These are phyloP conservation scores for Onthophagus sagittarius DNA, from an alignment of 2,888 invertebrate genomes.

Conservation along the genomic window DNA sequence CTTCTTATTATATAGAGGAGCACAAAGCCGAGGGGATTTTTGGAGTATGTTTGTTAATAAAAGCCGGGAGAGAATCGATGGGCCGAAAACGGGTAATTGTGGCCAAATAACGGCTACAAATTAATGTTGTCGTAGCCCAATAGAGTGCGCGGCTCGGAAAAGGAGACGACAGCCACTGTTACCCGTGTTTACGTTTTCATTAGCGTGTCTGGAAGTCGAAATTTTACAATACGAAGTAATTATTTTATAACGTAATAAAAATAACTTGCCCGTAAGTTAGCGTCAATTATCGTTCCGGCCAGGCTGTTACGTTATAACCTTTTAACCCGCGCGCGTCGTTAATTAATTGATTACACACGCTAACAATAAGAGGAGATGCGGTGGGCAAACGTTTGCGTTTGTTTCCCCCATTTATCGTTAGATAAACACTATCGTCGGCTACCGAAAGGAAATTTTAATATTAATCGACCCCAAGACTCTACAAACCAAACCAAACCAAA, in stretches of 20 bases:
- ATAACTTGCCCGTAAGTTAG: background rate
- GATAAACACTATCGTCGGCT: background rate
- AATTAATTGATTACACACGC: background rate
- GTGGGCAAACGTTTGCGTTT: background rate
- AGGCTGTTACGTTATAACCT: background rate
- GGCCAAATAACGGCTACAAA: constrained; percentile 44
- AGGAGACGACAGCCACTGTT: constrained; percentile 2
- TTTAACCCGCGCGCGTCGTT: background rate
- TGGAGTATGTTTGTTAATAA: constrained; percentile 21
- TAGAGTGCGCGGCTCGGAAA: constrained; percentile 12
- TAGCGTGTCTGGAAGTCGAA: background rate
- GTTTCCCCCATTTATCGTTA: background rate
- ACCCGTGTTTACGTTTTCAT: constrained; percentile 1
- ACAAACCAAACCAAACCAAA: background rate
- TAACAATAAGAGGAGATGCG: background rate
- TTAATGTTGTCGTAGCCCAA: constrained; percentile 25
- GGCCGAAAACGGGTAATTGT: constrained; percentile 23
- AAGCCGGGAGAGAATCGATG: constrained; percentile 40
- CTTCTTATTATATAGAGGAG: background rate
- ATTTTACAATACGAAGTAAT: constrained; percentile 5
- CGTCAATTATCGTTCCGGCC: background rate
- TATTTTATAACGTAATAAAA: background rate
- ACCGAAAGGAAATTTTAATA: background rate
- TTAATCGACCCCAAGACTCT: background rate
- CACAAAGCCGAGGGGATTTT: background rate